phyloP scores from a whole-genome alignment of 2,113 vertebrate genomes.

The Acanthochromis polyacanthus region DNA sequence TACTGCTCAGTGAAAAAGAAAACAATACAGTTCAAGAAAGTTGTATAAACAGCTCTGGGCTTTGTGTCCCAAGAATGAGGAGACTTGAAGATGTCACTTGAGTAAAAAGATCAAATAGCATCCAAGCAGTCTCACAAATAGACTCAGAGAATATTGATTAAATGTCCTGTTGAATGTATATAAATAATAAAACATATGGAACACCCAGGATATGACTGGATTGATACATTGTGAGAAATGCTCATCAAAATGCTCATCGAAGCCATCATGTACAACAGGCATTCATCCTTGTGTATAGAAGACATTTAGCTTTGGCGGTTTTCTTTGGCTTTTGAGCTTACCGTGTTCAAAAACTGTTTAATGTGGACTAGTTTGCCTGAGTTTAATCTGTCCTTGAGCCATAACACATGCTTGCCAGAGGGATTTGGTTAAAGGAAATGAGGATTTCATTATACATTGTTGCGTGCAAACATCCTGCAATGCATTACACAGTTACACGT shows the following conservation, averaged over 20 bases:
- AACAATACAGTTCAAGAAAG: too few species aligned
- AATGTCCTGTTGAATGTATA: background rate
- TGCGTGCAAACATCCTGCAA: background rate
- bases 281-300: background rate
- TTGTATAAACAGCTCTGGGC: too few species aligned
- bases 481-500: background rate
- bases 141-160: background rate
- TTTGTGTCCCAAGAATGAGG: too few species aligned
- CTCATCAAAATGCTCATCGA: background rate
- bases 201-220: background rate
- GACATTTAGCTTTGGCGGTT: background rate
- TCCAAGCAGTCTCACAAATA: background rate
- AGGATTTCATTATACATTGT: background rate
- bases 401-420: background rate
- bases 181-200: background rate
- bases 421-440: conserved; percentile 4
- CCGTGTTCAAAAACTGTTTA: background rate
- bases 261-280: background rate
- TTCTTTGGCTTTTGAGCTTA: background rate
- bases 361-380: background rate
- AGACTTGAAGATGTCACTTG: too few species aligned
- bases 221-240: background rate
- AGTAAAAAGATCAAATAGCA: background rate
- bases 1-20: too few species aligned
- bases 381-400: background rate